phyloP scores from a whole-genome alignment of 2,888 invertebrate genomes.

The Leucophenga maculata region DNA sequence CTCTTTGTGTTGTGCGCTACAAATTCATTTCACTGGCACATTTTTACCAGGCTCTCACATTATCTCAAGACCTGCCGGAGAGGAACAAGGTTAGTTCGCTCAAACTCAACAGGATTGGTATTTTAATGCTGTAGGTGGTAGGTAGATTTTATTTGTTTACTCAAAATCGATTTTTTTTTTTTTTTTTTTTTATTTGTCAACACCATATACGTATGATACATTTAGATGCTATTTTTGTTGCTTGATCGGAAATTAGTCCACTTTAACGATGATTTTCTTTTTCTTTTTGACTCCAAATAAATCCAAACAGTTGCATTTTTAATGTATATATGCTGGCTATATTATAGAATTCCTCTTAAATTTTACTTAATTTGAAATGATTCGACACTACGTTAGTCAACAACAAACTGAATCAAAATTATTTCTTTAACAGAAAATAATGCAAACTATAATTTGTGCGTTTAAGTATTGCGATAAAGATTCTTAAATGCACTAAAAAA shows the following conservation, averaged over 20 bases:
- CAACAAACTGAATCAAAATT: conserved; percentile 27
- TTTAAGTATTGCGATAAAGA: too few relatives aligned
- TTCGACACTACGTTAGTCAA: too few relatives aligned
- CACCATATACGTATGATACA: conserved; percentile 37
- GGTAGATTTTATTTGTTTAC: conserved; percentile 29
- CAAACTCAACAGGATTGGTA: conserved; percentile 73
- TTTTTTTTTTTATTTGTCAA: conserved; percentile 13
- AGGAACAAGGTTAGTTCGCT: conserved; percentile 74
- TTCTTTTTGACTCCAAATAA: neutral
- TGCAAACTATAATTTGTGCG: conserved; percentile 19
- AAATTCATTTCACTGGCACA: conserved; percentile 40
- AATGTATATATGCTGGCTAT: neutral
- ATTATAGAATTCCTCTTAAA: conserved; percentile 14
- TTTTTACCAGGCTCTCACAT: conserved; percentile 57
- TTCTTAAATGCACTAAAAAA: too few relatives aligned
- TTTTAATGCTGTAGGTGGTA: conserved; percentile 40
- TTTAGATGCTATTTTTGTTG: conserved; percentile 22
- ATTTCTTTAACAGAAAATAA: conserved; percentile 26
- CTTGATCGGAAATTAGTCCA: neutral
- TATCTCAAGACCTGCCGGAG: conserved; percentile 73
- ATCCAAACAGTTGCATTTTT: conserved; percentile 1
- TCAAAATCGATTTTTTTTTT: neutral
- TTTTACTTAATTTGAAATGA: conserved; percentile 21
- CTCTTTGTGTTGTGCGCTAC: conserved; percentile 47
- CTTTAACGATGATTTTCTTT: neutral